phyloP scores from a whole-genome alignment of 2,888 invertebrate genomes.

The Ectemnius lituratus region DNA sequence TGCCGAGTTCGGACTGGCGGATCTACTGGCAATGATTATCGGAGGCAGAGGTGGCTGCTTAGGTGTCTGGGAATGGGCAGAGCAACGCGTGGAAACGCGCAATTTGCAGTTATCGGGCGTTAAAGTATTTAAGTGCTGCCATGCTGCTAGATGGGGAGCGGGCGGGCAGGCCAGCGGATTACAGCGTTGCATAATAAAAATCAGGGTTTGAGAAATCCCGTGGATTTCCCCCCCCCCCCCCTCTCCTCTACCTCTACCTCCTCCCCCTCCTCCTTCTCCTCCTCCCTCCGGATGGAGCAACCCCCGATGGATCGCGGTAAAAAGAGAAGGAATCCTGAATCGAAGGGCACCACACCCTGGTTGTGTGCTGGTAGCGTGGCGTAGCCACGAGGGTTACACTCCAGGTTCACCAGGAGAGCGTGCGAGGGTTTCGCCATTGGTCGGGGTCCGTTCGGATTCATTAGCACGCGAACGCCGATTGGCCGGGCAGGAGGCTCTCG shows the following conservation, averaged over 20 bases:
- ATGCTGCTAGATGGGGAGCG: background rate
- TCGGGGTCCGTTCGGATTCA: slow-evolving; percentile 71
- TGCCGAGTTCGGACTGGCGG: too few species aligned
- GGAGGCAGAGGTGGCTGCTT: too few species aligned
- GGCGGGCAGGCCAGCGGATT: background rate
- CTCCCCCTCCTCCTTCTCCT: background rate
- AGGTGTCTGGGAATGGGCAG: slow-evolving; percentile 5
- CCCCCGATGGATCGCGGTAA: too few species aligned
- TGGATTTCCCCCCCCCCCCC: background rate
- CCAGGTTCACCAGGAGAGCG: slow-evolving; percentile 54
- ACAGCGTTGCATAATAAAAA: slow-evolving; percentile 42
- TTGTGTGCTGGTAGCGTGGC: slow-evolving; percentile 50
- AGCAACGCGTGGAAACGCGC: background rate
- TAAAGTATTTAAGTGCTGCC: slow-evolving; percentile 2
- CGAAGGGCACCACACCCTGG: slow-evolving; percentile 59
- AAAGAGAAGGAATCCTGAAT: slow-evolving; percentile 45
- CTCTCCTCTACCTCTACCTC: too few species aligned
- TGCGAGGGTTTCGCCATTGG: slow-evolving; percentile 63
- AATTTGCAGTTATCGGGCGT: background rate
- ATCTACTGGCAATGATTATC: too few species aligned
- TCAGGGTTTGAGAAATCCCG: slow-evolving; percentile 24
- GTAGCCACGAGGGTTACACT: slow-evolving; percentile 61
- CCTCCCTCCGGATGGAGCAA: too few species aligned
- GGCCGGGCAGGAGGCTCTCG: slow-evolving; percentile 63
- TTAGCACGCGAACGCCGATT: slow-evolving; percentile 69